Evolutionary conservation across 2,888 invertebrate genomes (phyloP), one percentile per base, ranked within the genome.

Genomic region (Schizotus pectinicornis): DNA sequence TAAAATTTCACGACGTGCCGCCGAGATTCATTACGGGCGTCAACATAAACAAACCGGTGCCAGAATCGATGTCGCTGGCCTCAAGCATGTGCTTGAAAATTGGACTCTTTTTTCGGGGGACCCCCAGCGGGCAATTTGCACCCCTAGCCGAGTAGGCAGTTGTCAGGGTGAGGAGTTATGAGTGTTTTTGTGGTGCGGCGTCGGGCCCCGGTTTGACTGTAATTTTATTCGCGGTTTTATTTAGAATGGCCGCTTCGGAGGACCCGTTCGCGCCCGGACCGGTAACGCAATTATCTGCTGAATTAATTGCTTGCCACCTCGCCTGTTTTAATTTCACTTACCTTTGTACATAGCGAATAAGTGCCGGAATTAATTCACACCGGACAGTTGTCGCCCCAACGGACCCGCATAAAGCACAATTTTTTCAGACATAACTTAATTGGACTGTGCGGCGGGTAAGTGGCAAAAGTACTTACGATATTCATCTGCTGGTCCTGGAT

Each of bases 401-500:
- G 5, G 22, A 22, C 2, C 5, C 5, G 2, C 22, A 5, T 2
- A 5, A 2, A 5, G 5, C 22, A 22, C 3, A 22, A 22, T 22
- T 22, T 22, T 22, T 22, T 22, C 22, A 22, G 3, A 22, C 5
- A 5, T 22, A 3, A 22, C 2, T 22, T 22, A 22, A 22, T 22
- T 22, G 5, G 22, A 22, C 22, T 2, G 22, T 22, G 2, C 22
- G n/a, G n/a, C 22, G 22, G 2, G 5, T 22, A 3, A 22, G n/a
- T n/a, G n/a, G n/a, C n/a, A 13, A 43, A 47, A 22, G 32, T 76
- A 89, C 94, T 92, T 84, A 95, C 95, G 76, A 94, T 94, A 78
- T 94, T 94, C 89, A 94, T 91, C 81, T 95, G 94, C 79, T 95
- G 94, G 68, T 93, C 91, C 82, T 95, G 95, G 66, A 95, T 94